phyloP scores from a whole-genome alignment of 2,888 invertebrate species.

The Syrista parreyssii region DNA sequence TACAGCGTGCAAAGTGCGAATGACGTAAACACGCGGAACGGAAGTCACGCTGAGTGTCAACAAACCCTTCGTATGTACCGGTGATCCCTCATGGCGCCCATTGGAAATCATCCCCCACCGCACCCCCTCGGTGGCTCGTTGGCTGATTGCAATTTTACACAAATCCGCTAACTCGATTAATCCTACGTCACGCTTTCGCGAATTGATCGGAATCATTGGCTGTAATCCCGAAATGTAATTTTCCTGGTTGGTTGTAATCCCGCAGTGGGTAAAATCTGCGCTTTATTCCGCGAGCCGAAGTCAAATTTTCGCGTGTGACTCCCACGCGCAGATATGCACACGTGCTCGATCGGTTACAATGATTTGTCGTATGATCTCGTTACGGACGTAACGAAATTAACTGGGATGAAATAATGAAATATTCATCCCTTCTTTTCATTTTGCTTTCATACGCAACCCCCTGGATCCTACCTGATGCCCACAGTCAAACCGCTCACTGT shows the following conservation, averaged over 20 bases:
- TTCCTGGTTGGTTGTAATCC: slow-evolving; percentile 19
- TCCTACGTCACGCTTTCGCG: slow-evolving; percentile 41
- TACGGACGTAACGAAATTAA: neutral
- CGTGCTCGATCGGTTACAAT: neutral
- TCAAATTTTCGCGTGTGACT: neutral
- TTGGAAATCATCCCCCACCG: slow-evolving; percentile 2
- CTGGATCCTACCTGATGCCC: slow-evolving; percentile 25
- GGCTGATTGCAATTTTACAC: slow-evolving; percentile 44
- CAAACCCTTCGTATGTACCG: neutral
- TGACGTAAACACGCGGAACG: neutral
- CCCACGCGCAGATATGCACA: neutral
- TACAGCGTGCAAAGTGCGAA: neutral
- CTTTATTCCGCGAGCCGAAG: neutral
- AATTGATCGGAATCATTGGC: slow-evolving; percentile 39
- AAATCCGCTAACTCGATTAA: slow-evolving; percentile 41
- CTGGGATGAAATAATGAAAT: neutral
- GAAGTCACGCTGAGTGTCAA: neutral
- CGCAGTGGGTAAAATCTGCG: neutral
- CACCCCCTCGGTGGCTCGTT: slow-evolving; percentile 15
- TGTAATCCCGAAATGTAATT: slow-evolving; percentile 43
- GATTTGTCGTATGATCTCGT: neutral
- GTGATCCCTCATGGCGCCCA: neutral
- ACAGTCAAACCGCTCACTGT: slow-evolving; percentile 87
- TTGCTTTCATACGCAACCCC: neutral
- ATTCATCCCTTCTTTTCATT: neutral